Percentiles rank a stretch among this genome's conserved stretches.
These are phyloP conservation scores for Manacus vitellinus DNA, from an alignment of 2,113 vertebrate species.

Conservation along the genomic window DNA sequence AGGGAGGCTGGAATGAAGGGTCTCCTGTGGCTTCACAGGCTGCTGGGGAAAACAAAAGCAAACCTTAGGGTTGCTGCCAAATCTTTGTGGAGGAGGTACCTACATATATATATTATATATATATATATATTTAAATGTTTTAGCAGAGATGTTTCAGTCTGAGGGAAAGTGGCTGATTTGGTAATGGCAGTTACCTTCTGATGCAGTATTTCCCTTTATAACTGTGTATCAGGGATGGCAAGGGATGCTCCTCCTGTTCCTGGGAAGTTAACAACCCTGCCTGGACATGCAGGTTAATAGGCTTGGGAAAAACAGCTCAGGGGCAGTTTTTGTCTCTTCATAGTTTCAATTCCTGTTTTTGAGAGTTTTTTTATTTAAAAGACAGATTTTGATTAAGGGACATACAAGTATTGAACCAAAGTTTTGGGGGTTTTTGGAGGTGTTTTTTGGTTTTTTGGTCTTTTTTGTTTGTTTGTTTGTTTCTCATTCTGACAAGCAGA, in stretches of 20 bases:
- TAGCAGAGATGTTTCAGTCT: background rate
- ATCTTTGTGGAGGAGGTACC: background rate
- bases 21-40: background rate
- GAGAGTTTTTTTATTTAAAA: background rate
- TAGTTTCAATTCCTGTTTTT: background rate
- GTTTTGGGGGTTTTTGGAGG: background rate
- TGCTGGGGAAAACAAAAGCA: background rate
- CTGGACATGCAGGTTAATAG: background rate
- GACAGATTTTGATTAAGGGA: background rate
- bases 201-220: background rate
- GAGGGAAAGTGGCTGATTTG: background rate
- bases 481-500: background rate
- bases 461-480: background rate
- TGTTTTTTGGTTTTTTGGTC: background rate
- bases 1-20: background rate
- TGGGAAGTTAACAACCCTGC: background rate
- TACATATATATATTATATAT: rapidly evolving
- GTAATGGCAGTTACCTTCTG: background rate
- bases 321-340: background rate
- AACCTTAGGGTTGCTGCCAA: background rate
- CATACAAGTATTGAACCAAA: background rate
- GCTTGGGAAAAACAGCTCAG: background rate
- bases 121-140: background rate
- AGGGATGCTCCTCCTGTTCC: background rate
- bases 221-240: rapidly evolving